Base-by-base conservation (phyloP, 2,797 vertebrate species). In the Acanthurus lineatus region DNA sequence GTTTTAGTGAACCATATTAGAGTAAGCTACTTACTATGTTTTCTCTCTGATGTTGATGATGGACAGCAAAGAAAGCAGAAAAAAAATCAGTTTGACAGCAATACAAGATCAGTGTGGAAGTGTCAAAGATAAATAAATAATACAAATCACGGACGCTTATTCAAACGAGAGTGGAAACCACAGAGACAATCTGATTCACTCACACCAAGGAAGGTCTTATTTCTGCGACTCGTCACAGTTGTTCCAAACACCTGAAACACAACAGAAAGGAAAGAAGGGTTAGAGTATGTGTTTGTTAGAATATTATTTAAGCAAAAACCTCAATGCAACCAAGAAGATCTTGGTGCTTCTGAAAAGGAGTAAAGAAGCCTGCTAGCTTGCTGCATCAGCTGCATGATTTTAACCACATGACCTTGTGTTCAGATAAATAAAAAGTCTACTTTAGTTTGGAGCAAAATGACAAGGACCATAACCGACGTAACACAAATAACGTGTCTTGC, bases 1-100 rank as follows among this genome's bases (percentile, higher is more conserved):
- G 12, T 20, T 35, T 2, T n/a, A 44, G 47, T 38, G 12, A 54
- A 40, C 16, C 35, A 35, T 9, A 6, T 61, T 15, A 65, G 49
- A 65, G 51, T 47, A 5, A 16, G 14, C 42, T 90, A 96, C 95
- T 96, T 94, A 96, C 95, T 63, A 96, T 96, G 75, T 92, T 88
- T 74, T 86, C 87, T 76, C 91, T 74, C 95, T 96, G 92, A 72
- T 64, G 78, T 76, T 76, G 85, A 79, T 81, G 84, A 77, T 40
- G 44, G 47, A 77, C 69, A 85, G 61, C 32, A 78, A 73, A 59
- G 61, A 77, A 86, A 88, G 61, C 28, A 90, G 76, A 84, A 83
- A 5, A 89, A 7, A 59, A 53, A 40, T 93, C 49, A 90, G 82
- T 86, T 72, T 74, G 47, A 83, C 17, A 73, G 45, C 8, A 35